Percentiles rank a stretch among this genome's conserved stretches.
Evolutionary conservation across 2,797 vertebrate species (phyloP).

Genomic region (Neosalanx taihuensis): DNA sequence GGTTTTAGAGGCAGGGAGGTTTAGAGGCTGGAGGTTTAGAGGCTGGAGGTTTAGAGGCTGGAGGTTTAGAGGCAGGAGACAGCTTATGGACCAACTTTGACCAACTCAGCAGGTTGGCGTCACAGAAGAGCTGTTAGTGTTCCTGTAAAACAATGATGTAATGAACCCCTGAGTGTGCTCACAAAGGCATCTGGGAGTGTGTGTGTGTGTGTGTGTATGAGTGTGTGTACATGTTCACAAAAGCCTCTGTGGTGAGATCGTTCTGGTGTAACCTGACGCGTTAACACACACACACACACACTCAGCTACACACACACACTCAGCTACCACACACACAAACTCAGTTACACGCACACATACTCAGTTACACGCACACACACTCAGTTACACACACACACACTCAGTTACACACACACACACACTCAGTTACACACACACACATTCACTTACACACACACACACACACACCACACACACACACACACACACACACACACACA

Average conservation of each 20-base stretch:
- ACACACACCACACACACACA: neutral
- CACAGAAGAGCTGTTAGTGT: constrained; percentile 40
- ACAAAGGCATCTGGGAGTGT: neutral
- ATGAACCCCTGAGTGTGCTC: constrained; percentile 37
- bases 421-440: neutral
- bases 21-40: no score
- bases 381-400: constrained; percentile 12
- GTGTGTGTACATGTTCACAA: neutral
- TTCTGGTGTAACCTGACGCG: neutral
- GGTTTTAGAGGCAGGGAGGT: no score
- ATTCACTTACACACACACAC: neutral
- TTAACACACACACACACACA: neutral
- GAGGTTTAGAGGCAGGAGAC: no score
- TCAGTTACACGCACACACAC: constrained; percentile 10
- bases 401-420: neutral
- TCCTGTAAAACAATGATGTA: constrained; percentile 35
- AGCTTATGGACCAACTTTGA: neutral
- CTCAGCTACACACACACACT: neutral
- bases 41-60: no score
- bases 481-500: neutral
- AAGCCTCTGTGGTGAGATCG: neutral
- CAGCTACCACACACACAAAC: neutral
- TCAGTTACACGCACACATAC: neutral
- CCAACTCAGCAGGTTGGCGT: neutral
- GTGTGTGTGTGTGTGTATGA: neutral